phyloP scores from a whole-genome alignment of 2,888 invertebrate genomes.

The Xestoiulus laeticollis region DNA sequence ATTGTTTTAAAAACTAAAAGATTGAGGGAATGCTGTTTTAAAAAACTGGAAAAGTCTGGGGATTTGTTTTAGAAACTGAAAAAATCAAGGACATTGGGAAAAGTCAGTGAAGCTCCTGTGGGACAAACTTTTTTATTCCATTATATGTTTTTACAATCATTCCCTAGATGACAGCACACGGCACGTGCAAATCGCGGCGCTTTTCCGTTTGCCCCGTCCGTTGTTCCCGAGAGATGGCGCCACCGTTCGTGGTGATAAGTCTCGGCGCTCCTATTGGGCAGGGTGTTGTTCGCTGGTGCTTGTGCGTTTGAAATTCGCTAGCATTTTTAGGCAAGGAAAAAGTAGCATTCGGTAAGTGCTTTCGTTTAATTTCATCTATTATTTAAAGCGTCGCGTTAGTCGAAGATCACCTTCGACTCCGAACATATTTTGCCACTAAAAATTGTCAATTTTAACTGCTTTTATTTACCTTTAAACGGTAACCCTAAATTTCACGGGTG shows the following conservation, averaged over 20 bases:
- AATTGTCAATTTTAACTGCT: not conserved
- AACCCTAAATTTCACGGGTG: not conserved
- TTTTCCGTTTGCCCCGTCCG: not conserved
- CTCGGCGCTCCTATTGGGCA: not conserved
- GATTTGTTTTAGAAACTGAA: too few species aligned
- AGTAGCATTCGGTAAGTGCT: not conserved
- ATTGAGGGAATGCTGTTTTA: too few species aligned
- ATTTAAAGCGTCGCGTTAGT: not conserved
- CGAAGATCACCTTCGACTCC: not conserved
- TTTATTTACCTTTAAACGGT: not conserved
- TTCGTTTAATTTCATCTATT: not conserved
- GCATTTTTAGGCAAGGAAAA: not conserved
- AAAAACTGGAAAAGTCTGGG: too few species aligned
- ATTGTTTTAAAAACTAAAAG: too few species aligned
- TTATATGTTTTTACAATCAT: too few species aligned
- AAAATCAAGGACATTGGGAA: too few species aligned
- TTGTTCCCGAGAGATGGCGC: not conserved
- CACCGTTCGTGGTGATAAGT: not conserved
- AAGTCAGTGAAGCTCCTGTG: too few species aligned
- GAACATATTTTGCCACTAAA: not conserved
- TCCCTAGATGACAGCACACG: not conserved
- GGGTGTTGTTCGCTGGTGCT: not conserved
- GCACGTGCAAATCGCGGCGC: not conserved
- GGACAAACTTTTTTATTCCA: too few species aligned
- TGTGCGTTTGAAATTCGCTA: not conserved